Conservation (phyloP, 2,888 invertebrate species). For the Hoplodrina blanda region DNA sequence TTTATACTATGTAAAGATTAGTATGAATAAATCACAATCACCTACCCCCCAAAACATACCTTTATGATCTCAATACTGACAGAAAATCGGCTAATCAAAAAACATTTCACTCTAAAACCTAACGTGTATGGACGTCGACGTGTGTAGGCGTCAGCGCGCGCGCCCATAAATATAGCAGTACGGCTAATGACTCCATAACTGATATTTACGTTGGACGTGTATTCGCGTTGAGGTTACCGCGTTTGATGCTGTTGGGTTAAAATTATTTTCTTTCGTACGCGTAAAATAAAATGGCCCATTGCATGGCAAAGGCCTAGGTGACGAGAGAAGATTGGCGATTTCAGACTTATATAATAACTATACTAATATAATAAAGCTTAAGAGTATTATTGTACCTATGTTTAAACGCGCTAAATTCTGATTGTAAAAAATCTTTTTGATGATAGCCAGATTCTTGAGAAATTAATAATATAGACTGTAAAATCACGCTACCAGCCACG, state of each 20-base stretch:
- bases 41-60: neutral
- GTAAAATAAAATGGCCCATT: no score
- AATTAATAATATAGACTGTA: no score
- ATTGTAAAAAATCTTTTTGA: no score
- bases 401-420: no score
- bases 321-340: no score
- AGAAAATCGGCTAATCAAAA: conserved; percentile 65
- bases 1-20: no score
- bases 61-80: conserved; percentile 21
- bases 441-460: no score
- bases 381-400: no score
- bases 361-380: no score
- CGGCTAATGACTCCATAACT: conserved; percentile 68
- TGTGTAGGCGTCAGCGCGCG: conserved; percentile 31
- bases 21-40: conserved; percentile 33
- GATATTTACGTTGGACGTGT: conserved; percentile 61
- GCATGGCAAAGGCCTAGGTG: no score
- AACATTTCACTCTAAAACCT: conserved; percentile 56
- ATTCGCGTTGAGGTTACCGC: conserved; percentile 51
- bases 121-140: conserved; percentile 45
- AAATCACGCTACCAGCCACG: no score
- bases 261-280: neutral
- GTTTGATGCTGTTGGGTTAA: conserved; percentile 23
- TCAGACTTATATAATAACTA: no score
- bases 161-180: conserved; percentile 58